Base-by-base conservation (phyloP, 2,888 invertebrate species). In the Yponomeuta sedellus region DNA sequence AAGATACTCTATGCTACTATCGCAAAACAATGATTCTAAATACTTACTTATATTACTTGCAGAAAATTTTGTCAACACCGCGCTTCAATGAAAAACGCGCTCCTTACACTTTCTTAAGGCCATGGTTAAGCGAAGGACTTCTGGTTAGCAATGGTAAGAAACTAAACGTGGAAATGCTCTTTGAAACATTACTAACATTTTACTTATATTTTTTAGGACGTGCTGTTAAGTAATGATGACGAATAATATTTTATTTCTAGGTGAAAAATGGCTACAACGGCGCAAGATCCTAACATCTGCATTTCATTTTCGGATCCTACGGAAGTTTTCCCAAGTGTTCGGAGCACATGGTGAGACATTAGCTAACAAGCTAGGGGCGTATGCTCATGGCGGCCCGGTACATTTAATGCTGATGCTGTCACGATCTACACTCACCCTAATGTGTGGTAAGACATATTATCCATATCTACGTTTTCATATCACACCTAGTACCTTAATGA, bases 371-470 rank as follows among this genome's bases (percentile, higher is more conserved):
- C 11, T 66, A 75, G 22, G 66, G 67, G n/a, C 74, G 77, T 68
- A 66, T 70, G 10, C 71, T 68, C 0, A 75, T 73, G 25, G 71
- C 72, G 25, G 70, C 77, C 58, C 78, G 86, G 1, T 25, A 22
- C 83, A 93, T 70, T 74, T 94, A 3, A 77, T 85, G 66, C 87
- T 91, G 0, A 79, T 92, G 58, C 76, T 93, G 5, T 88, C 91
- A 6, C 82, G 85, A 28, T 90, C 90, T 72, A 88, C 93, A 1
- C 76, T 93, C 52, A 92, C 92, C 70, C 82, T 92, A 34, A 92
- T 93, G 67, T 92, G 92, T 72, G 92, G 92, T 92, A 75, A 76
- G 76, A 67, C 16, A 12, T 3, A 52, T 20, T 62, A 65, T 10
- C 20, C 8, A 58, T 58, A 0, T 56, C 20, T 20, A n/a, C 20